A percentile compares a stretch with the other conserved stretches of the same genome.
These are phyloP conservation scores for Pediacus dermestoides DNA, from an alignment of 2,888 invertebrate species.

Conservation along the genomic window DNA sequence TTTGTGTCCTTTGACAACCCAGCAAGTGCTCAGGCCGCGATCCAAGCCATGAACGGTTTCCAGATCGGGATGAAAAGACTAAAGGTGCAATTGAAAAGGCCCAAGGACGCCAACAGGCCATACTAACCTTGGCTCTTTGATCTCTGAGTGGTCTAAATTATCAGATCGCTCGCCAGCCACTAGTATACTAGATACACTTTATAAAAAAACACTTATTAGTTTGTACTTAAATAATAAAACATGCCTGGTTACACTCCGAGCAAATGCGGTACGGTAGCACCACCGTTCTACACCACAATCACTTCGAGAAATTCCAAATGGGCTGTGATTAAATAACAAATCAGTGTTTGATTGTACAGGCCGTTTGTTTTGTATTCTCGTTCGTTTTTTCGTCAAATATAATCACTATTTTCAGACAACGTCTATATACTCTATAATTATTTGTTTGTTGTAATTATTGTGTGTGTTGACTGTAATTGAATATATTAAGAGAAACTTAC, in stretches of 20 bases:
- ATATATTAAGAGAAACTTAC: slow-evolving; percentile 20
- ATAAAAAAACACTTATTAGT: slow-evolving; percentile 25
- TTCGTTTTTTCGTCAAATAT: slow-evolving; percentile 48
- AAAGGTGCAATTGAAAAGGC: slow-evolving; percentile 98
- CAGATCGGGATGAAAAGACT: slow-evolving; percentile 99
- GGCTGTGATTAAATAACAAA: slow-evolving; percentile 71
- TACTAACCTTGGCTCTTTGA: slow-evolving; percentile 74
- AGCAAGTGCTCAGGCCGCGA: slow-evolving; percentile 95
- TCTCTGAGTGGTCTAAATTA: slow-evolving; percentile 23
- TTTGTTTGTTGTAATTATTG: slow-evolving; percentile 39
- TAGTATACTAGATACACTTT: slow-evolving; percentile 40
- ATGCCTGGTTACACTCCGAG: slow-evolving; percentile 36
- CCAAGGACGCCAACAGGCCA: slow-evolving; percentile 96
- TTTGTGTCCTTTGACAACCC: slow-evolving; percentile 99
- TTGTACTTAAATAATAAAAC: slow-evolving; percentile 27
- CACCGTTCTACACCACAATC: slow-evolving; percentile 23
- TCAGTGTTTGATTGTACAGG: slow-evolving; percentile 68
- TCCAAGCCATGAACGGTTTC: slow-evolving; percentile 99
- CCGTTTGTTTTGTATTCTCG: slow-evolving; percentile 63
- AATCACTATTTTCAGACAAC: slow-evolving; percentile 48
- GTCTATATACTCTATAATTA: slow-evolving; percentile 39
- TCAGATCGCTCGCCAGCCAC: slow-evolving; percentile 36
- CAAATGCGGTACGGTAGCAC: slow-evolving; percentile 33
- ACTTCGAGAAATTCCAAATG: slow-evolving; percentile 68
- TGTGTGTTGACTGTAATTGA: slow-evolving; percentile 39